These are phyloP conservation scores for Poliocrania exsul DNA, from an alignment of 2,797 vertebrate genomes.

Conservation along the genomic window DNA sequence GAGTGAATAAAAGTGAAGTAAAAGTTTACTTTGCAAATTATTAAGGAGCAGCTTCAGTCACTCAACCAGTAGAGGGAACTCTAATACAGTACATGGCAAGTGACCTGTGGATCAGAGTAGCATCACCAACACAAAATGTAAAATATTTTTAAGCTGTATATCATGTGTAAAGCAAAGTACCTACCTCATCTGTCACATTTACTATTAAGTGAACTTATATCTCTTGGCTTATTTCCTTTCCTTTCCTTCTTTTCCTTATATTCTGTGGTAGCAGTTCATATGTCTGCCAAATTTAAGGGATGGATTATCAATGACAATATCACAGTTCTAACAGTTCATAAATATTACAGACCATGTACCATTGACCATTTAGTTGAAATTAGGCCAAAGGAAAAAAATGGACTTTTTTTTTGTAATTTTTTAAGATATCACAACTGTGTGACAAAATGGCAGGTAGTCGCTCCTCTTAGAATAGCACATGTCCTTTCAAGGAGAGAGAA, in stretches of 20 bases:
- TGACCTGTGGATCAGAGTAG: not conserved
- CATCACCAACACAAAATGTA: not conserved
- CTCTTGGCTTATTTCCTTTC: not conserved
- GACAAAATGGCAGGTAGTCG: not conserved
- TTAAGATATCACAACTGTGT: not conserved
- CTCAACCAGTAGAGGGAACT: constrained; percentile 69
- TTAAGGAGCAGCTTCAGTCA: not conserved
- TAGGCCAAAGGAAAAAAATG: not conserved
- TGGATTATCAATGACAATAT: not conserved
- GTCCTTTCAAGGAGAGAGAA: not conserved
- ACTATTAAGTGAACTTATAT: not conserved
- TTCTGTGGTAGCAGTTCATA: not conserved
- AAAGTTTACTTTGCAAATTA: not conserved
- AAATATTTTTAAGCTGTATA: not conserved
- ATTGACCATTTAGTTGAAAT: not conserved
- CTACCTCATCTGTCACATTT: not conserved
- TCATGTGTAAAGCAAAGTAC: not conserved
- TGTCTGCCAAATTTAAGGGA: not conserved
- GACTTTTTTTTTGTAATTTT: not conserved
- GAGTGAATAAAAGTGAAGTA: not conserved
- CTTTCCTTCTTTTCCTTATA: not conserved
- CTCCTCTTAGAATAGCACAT: not conserved
- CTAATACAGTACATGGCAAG: constrained; percentile 39
- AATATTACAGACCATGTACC: not conserved
- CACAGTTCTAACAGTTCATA: not conserved